Base-by-base conservation (phyloP, 2,888 invertebrate species). In the Pheosia tremula region DNA sequence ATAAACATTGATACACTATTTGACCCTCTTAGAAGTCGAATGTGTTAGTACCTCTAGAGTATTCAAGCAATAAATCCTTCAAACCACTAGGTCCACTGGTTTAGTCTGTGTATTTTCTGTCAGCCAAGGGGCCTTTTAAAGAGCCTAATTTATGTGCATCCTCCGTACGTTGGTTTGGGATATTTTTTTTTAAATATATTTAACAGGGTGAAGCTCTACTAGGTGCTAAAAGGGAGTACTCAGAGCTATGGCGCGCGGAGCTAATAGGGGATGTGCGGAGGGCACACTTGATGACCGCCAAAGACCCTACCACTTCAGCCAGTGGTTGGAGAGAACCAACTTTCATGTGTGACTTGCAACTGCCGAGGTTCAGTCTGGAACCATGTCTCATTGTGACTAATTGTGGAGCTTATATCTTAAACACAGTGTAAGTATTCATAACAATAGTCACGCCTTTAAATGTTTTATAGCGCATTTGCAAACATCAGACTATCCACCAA, bases 321-420 rank as follows among this genome's bases (percentile, higher is more conserved):
- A 74, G 72, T 0, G 89, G 89, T 0, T 94, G 94, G 94, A 81
- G 78, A 3, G 89, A 91, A 49, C 93, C 94, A 0, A 92, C 91
- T 0, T 93, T 93, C 56, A 80, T 93, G 80, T 90, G 90, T 62
- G 92, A 94, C 57, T 67, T 94, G 58, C 90, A 91, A 60, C 71
- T 94, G 58, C 94, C 94, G 1, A 78, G 93, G 41, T 93, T 94
- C 61, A 79, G 78, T 9, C 68, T 94, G 5, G 93, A 94, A 64
- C 86, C 91, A 0, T 95, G 95, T 72, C 83, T 95, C 0, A 80
- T 95, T 7, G 86, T 95, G 24, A 95, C 95, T 4, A 90, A 89
- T 41, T 84, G 88, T 58, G 94, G 94, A 13, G 94, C 95, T 41
- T 95, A 95, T 75, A 88, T 95, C 59, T 80, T 95, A 57, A 92